Evolutionary conservation across 1,140 invertebrate species (phyloP), one percentile per base, ranked within the genome.

Genomic region (Bombyx mandarina): DNA sequence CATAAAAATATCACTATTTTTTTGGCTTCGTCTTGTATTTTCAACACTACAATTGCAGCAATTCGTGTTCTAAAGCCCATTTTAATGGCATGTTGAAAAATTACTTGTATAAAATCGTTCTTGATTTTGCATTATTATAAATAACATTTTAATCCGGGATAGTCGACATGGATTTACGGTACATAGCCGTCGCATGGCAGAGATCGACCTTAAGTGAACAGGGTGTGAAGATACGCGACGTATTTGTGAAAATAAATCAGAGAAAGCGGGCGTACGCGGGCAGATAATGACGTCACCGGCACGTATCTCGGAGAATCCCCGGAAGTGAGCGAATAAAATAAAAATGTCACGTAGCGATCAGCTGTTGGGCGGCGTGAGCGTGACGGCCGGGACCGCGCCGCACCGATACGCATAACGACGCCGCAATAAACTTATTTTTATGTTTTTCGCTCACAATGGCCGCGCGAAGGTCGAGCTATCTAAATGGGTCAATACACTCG

Each of bases 401-500:
- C 71, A 62, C 66, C 79, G 79, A 76, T 82, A 82, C 80, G 79
- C 81, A 82, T 82, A 84, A 83, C 79, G 77, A 81, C 78, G 77
- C 75, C 79, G 80, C 80, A 86, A 86, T 86, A 86, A 87, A 87
- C 82, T 87, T 87, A 87, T 87, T 87, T 87, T 87, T 86, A 87
- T 85, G 83, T 85, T 85, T 86, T 86, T 82, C 83, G 82, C 80
- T 83, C 76, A 86, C 83, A 86, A 86, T 86, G 80, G 80, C 79
- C 83, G 83, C 77, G 79, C 78, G 82, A 87, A 87, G 82, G 83
- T 87, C 83, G 83, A 82, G 77, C 79, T 87, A 87, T 87, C 83
- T 87, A 87, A 87, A 87, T 87, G 82, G 83, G 83, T 87, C 83
- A 87, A 85, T 85, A 85, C 82, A 83, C 83, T 82, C 81, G 61